Base-by-base conservation (phyloP, 1,140 invertebrate genomes). In the Aphaenogaster floridana region DNA sequence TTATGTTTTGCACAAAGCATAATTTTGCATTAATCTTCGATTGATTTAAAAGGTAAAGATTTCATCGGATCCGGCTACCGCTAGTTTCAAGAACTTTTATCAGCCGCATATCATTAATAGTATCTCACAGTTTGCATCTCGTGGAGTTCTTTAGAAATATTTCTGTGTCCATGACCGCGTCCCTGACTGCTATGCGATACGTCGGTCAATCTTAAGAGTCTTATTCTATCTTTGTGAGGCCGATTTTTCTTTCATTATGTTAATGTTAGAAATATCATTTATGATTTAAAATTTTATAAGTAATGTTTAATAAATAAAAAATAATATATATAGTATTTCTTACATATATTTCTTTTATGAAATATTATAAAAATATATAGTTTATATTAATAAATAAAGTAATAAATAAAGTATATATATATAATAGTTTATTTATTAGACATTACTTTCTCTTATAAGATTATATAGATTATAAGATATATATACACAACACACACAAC, bases 141-240 rank as follows among this genome's bases (percentile, higher is more conserved):
- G 4, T 2, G n/a, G 4, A n/a, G 13, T 39, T 79, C 11, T 80
- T 66, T 45, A 79, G 66, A 64, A 78, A 64, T 45, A 52, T 79
- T 42, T 50, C 15, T 28, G 21, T 76, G 15, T 17, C 34, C 61
- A 66, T 81, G 63, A 68, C 50, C n/a, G n/a, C 45, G 17, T 80
- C n/a, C 63, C 8, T 80, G 63, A 68, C 8, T 28, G 34, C 42
- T n/a, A 71, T 28, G 34, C 11, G 9, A 50, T 36, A 48, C 11
- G 2, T 79, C 6, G 11, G 21, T 0, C 6, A n/a, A 28, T 39
- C 77, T 80, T 4, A 39, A 42, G 15, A 81, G 15, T 17, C n/a
- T 71, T 81, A 52, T 57, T 69, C 39, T 11, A 21, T 48, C n/a
- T 79, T 7, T 79, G 1, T 42, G 28, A 61, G 21, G 9, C 6